Percentiles rank a stretch among this genome's conserved stretches.
Conservation (phyloP, 2,113 vertebrate species). For the Herpailurus yagouaroundi region DNA sequence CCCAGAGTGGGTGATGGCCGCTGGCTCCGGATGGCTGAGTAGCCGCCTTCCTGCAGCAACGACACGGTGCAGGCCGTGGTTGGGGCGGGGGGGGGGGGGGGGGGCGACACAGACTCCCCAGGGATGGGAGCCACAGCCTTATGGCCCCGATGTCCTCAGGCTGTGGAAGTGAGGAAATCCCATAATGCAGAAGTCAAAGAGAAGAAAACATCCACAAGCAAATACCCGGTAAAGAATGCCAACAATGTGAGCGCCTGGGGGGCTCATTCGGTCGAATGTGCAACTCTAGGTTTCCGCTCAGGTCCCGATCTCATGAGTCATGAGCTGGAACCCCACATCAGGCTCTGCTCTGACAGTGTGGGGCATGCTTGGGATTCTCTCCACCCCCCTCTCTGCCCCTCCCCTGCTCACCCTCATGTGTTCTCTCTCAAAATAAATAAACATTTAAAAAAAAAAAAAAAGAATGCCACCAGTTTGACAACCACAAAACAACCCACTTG, state of each 20-base stretch:
- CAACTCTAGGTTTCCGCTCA: no score
- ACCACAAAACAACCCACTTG: accelerated
- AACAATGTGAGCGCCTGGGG: no score
- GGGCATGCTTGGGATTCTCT: no score
- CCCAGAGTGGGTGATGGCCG: accelerated
- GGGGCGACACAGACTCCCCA: neutral
- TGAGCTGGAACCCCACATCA: no score
- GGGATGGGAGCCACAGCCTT: neutral
- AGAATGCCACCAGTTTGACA: neutral
- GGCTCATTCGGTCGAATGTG: no score
- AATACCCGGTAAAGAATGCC: neutral
- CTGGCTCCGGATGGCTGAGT: neutral
- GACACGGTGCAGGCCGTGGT: no score
- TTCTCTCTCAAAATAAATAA: no score
- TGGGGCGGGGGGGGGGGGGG: accelerated
- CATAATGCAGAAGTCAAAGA: neutral
- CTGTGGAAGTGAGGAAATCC: neutral
- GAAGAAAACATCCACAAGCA: neutral
- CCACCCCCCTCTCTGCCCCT: no score
- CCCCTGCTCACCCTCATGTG: no score
- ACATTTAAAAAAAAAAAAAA: neutral
- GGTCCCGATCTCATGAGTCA: no score
- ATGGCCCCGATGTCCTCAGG: neutral
- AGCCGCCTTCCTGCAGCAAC: no score
- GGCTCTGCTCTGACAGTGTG: no score